Base-by-base conservation (phyloP, 2,888 invertebrate genomes). In the Myopa tessellatipennis region DNA sequence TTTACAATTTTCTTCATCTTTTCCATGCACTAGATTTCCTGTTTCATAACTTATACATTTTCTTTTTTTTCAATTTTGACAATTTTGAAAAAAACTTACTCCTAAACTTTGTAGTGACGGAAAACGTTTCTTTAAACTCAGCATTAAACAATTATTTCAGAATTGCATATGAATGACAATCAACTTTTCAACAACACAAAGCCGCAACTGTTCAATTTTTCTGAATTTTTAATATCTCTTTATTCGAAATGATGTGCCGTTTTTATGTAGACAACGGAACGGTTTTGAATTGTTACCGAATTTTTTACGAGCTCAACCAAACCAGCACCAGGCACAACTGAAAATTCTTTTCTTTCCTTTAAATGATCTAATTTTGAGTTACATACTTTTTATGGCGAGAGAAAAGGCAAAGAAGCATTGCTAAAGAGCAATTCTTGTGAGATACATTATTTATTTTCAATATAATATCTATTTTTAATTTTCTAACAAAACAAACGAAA, bases 91-190 rank as follows among this genome's bases (percentile, higher is more conserved):
- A 58, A 3, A 68, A 89, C 90, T 90, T 88, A 91, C 90, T 85
- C 90, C 91, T 82, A 91, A 89, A 86, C 91, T 91, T 82, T 90
- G 90, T 80, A 91, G 86, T 78, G 91, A 91, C 77, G 91, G 90
- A 84, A 91, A 91, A 81, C 89, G 88, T 85, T 90, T 91, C 83
- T 90, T 91, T 83, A 91, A 87, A 79, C 85, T 87, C 81, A 87
- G 81, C 88, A 88, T 88, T 81, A 74, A 45, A 10, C 45, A 45
- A 45, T 45, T 45, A 70, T 76, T 80, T 75, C 55, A 55, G 10
- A 55, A 55, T 5, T 55, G 14, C 55, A 55, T 55, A 6, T 55
- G 55, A 55, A 55, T 55, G n/a, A n/a, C 0, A 5, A n/a, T 55
- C 55, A 55, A 45, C n/a, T 65, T 3, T 3, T 63, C 8, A n/a